Base-by-base conservation (phyloP, 2,888 invertebrate species). In the Sisyra terminalis region DNA sequence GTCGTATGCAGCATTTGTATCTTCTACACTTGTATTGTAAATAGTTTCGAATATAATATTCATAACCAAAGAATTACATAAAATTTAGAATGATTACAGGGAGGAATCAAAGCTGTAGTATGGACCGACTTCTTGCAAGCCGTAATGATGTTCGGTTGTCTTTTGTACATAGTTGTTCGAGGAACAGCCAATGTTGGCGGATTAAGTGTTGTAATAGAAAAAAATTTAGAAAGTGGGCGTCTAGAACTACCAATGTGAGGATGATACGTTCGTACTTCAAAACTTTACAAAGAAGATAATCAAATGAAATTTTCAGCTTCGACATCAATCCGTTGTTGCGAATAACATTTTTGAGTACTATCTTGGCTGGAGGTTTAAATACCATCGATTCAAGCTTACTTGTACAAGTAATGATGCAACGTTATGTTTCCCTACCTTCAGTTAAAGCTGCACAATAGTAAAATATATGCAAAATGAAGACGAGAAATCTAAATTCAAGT, bases 1-100 rank as follows among this genome's bases (percentile, higher is more conserved):
- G 65, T 82, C 13, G 80, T 83, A 3, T 82, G 83, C 48, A 55
- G 75, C 13, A 78, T 85, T 17, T 84, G 84, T 56, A 85, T 82
- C 53, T 79, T 84, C 57, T 84, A 85, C 54, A 85, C 85, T 0
- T 75, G 78, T 46, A 68, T 83, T 61, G 81, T 81, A 62, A 66
- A 73, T 64, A 46, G 35, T 40, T 10, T 32, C 44, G 31, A 18
- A 11, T 8, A 2, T 29, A 31, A 29, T 24, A 7, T 24, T 24
- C 3, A 24, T 24, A 24, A 24, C 3, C 24, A 24, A 24, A 5
- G 24, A 24, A 24, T 5, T 5, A 24, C 3, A 24, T 5, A 24
- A 24, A 24, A 3, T 24, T 24, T 5, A 24, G 24, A 24, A 24
- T 5, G 3, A 24, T 24, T 24, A 5, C 24, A 76, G 76, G 78